phyloP scores from a whole-genome alignment of 2,113 vertebrate genomes.

The Pteruthius melanotis region DNA sequence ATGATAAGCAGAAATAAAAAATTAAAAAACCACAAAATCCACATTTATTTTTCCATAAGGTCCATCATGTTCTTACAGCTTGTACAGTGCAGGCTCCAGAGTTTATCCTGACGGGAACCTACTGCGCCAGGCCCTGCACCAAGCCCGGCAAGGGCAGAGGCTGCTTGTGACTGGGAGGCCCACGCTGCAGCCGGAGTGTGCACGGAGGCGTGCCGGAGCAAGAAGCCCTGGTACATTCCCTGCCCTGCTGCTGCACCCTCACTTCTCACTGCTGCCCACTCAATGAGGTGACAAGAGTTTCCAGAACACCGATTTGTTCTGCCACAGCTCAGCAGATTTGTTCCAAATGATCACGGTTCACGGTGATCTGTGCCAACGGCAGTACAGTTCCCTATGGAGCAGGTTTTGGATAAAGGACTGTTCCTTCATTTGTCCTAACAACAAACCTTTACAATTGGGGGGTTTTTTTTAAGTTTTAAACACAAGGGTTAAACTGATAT shows the following conservation, averaged over 20 bases:
- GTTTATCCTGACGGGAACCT: neutral
- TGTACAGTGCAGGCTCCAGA: neutral
- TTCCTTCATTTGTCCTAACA: neutral
- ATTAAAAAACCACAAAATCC: neutral
- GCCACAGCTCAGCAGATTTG: neutral
- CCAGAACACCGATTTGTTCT: neutral
- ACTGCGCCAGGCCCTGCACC: neutral
- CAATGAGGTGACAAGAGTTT: neutral
- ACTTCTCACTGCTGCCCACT: neutral
- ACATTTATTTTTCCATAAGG: neutral
- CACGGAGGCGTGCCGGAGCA: neutral
- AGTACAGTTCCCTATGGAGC: fast-evolving
- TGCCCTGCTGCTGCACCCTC: neutral
- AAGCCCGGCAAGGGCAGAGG: neutral
- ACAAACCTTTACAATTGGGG: neutral
- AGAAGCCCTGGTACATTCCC: fast-evolving
- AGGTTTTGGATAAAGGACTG: neutral
- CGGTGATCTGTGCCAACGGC: fast-evolving
- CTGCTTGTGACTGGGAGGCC: fast-evolving
- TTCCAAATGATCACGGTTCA: neutral
- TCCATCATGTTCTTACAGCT: neutral
- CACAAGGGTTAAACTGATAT: neutral
- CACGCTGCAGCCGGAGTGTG: fast-evolving
- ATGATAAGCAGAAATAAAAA: neutral
- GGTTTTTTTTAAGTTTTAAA: neutral